These are phyloP conservation scores for Hypselothyrea guttata DNA, from an alignment of 2,888 invertebrate species.

Conservation along the genomic window DNA sequence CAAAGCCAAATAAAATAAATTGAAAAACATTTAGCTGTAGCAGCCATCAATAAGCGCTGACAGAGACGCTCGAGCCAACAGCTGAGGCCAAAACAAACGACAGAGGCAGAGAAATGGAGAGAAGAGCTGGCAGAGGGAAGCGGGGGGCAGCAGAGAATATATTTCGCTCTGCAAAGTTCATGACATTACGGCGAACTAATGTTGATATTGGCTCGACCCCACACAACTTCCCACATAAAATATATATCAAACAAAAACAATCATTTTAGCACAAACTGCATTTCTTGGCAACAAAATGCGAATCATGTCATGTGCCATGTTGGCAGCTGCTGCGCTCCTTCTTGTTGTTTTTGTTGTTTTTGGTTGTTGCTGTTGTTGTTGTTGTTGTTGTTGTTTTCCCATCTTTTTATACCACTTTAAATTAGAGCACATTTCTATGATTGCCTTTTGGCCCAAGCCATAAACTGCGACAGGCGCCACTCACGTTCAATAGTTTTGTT, in stretches of 20 bases:
- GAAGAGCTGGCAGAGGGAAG: background rate
- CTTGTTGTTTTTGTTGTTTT: slow-evolving; percentile 17
- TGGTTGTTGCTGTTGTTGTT: slow-evolving; percentile 13
- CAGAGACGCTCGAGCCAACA: slow-evolving; percentile 70
- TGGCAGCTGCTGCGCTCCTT: slow-evolving; percentile 61
- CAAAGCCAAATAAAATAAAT: slow-evolving; percentile 66
- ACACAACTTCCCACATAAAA: slow-evolving; percentile 51
- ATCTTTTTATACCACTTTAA: slow-evolving; percentile 65
- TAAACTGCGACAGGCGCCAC: slow-evolving; percentile 73
- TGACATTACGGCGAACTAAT: slow-evolving; percentile 71
- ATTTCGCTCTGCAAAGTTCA: slow-evolving; percentile 54
- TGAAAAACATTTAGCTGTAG: slow-evolving; percentile 74
- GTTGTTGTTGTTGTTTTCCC: too few species aligned
- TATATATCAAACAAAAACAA: slow-evolving; percentile 40
- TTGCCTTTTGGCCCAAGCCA: slow-evolving; percentile 59
- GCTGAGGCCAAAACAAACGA: slow-evolving; percentile 56
- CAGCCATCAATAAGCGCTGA: slow-evolving; percentile 75
- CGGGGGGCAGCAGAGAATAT: background rate
- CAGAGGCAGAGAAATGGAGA: background rate
- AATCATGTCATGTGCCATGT: slow-evolving; percentile 39
- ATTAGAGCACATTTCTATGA: slow-evolving; percentile 76
- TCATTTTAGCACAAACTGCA: slow-evolving; percentile 70
- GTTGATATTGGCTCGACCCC: slow-evolving; percentile 65
- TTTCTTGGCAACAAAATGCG: slow-evolving; percentile 50
- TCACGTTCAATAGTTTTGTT: slow-evolving; percentile 68